Percentiles rank a stretch among this genome's conserved stretches.
phyloP scores from a whole-genome alignment of 2,888 invertebrate species.

The Scelioninae gen. 2 region DNA sequence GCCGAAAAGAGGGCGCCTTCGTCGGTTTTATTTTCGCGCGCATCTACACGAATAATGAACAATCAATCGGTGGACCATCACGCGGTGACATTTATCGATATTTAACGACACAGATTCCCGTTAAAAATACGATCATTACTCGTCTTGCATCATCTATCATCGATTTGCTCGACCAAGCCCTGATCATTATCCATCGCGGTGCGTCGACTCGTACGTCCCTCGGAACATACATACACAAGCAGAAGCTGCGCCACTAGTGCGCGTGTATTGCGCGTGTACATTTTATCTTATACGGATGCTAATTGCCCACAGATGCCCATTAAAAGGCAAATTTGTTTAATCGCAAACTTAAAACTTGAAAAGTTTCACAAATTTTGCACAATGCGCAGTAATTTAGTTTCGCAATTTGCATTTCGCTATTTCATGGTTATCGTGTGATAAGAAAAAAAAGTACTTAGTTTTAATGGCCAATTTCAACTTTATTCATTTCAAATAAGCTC shows the following conservation, averaged over 20 bases:
- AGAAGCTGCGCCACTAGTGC: neutral
- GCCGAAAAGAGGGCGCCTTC: neutral
- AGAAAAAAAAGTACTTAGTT: conserved; percentile 7
- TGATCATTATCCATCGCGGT: conserved; percentile 53
- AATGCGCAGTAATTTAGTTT: neutral
- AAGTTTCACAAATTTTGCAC: conserved; percentile 10
- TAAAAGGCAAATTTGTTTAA: conserved; percentile 41
- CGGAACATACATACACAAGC: conserved; percentile 31
- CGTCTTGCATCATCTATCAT: conserved; percentile 55
- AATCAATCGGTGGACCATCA: conserved; percentile 5
- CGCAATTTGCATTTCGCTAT: conserved; percentile 2
- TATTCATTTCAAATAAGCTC: neutral
- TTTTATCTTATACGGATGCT: conserved; percentile 23
- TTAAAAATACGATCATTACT: conserved; percentile 47
- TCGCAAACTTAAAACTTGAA: neutral
- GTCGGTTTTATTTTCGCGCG: neutral
- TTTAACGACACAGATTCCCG: conserved; percentile 44
- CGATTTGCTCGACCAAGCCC: conserved; percentile 56
- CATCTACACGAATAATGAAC: conserved; percentile 13
- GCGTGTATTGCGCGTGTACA: conserved; percentile 9
- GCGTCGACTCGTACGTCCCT: conserved; percentile 46
- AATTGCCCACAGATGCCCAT: conserved; percentile 29
- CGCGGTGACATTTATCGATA: conserved; percentile 40
- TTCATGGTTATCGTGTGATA: conserved; percentile 2
- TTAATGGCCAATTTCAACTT: conserved; percentile 6